Conservation (phyloP, 2,797 vertebrate genomes). For the Hirundo rustica region DNA sequence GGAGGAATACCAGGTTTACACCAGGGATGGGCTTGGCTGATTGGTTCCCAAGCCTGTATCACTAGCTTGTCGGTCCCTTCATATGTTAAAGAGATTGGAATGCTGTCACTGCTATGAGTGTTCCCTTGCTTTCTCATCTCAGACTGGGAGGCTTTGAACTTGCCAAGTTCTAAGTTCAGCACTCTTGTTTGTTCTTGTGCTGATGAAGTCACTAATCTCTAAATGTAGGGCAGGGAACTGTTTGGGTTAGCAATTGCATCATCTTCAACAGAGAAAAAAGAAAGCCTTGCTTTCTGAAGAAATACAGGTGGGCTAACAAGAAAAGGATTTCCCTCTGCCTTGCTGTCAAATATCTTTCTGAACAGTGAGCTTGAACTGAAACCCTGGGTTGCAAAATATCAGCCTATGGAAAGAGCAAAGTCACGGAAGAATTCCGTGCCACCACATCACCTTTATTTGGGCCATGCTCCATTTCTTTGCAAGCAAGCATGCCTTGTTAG, state of each 20-base stretch:
- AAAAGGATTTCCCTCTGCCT: neutral
- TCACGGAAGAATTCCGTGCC: neutral
- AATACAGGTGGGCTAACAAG: neutral
- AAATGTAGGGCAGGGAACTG: slow-evolving; percentile 51
- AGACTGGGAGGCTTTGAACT: neutral
- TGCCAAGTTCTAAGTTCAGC: neutral
- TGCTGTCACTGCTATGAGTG: neutral
- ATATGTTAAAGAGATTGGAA: neutral
- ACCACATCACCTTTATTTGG: neutral
- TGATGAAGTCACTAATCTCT: slow-evolving; percentile 52
- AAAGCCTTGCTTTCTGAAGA: neutral
- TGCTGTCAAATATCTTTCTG: neutral
- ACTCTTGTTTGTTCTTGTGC: neutral
- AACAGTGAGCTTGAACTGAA: neutral
- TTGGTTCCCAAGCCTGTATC: neutral
- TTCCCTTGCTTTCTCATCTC: neutral
- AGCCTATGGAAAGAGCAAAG: neutral
- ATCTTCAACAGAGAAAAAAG: slow-evolving; percentile 8
- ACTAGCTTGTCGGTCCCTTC: neutral
- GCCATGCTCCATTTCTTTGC: neutral
- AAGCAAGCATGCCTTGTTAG: neutral
- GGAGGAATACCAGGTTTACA: neutral
- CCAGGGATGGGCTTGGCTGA: neutral
- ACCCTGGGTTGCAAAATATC: neutral
- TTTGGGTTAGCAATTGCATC: slow-evolving; percentile 30